Conservation (phyloP, 2,888 invertebrate species). For the Leucozona laternaria region DNA sequence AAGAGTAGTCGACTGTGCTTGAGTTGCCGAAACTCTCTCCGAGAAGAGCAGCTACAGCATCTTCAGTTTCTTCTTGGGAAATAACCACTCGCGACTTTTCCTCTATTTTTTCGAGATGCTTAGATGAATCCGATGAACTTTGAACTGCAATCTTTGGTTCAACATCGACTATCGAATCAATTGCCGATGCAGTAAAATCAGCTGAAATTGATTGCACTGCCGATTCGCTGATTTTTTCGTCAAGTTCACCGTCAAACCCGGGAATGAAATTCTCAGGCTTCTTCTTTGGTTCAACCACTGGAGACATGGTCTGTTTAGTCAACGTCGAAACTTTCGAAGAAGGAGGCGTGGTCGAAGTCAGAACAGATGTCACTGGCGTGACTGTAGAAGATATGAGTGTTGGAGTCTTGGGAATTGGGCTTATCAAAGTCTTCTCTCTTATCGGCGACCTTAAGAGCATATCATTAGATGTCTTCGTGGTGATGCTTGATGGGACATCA, state of each 20-base stretch:
- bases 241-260: conserved; percentile 88
- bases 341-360: conserved; percentile 55
- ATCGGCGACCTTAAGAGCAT: conserved; percentile 80
- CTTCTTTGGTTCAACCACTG: conserved; percentile 79
- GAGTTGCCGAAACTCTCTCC: conserved; percentile 93
- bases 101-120: conserved; percentile 85
- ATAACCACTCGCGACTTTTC: conserved; percentile 93
- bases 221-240: conserved; percentile 90
- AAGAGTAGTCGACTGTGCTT: conserved; percentile 83
- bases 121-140: conserved; percentile 82
- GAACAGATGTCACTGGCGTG: conserved; percentile 70
- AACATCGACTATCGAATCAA: conserved; percentile 81
- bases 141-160: conserved; percentile 82
- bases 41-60: conserved; percentile 94
- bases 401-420: conserved; percentile 86
- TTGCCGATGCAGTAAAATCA: conserved; percentile 82
- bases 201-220: conserved; percentile 92
- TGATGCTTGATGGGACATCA: conserved; percentile 83
- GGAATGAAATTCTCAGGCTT: conserved; percentile 88
- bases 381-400: conserved; percentile 78
- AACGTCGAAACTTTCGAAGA: conserved; percentile 58
- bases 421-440: conserved; percentile 83
- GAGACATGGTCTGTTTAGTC: conserved; percentile 78
- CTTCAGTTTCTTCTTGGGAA: conserved; percentile 96
- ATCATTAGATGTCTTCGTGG: conserved; percentile 76